A percentile compares a stretch with the other conserved stretches of the same genome.
phyloP scores from a whole-genome alignment of 2,113 vertebrate species.

The Hemiscyllium ocellatum region DNA sequence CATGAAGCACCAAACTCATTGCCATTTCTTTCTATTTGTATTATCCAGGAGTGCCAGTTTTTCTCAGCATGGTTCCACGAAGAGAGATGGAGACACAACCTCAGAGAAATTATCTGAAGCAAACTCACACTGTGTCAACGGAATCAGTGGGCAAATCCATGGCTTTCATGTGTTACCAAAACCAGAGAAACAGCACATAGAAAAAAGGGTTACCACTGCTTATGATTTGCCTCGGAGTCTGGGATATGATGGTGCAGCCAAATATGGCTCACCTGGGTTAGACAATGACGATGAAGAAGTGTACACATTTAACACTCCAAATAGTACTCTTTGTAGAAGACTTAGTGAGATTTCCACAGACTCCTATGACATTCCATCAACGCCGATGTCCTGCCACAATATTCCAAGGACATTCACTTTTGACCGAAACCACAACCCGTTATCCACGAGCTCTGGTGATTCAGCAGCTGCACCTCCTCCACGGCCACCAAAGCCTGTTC shows the following conservation, averaged over 20 bases:
- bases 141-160: conserved; percentile 69
- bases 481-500: conserved; percentile 75
- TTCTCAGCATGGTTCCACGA: conserved; percentile 80
- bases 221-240: conserved; percentile 78
- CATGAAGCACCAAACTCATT: not conserved
- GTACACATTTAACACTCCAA: conserved; percentile 89
- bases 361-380: conserved; percentile 75
- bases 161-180: conserved; percentile 93
- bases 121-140: conserved; percentile 79
- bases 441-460: conserved; percentile 67
- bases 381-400: conserved; percentile 83
- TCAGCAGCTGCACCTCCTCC: conserved; percentile 70
- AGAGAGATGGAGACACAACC: conserved; percentile 78
- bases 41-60: conserved; percentile 85
- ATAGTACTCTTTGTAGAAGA: conserved; percentile 61
- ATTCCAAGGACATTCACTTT: conserved; percentile 82
- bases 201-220: conserved; percentile 63
- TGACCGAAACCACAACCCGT: conserved; percentile 90
- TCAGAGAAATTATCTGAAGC: conserved; percentile 85
- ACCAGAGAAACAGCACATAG: conserved; percentile 64
- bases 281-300: conserved; percentile 79
- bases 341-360: conserved; percentile 72
- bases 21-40: conserved; percentile 36
- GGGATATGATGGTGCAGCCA: conserved; percentile 64
- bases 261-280: conserved; percentile 61